Conservation (phyloP, 1,140 invertebrate species). For the Bombus cullumanus region DNA sequence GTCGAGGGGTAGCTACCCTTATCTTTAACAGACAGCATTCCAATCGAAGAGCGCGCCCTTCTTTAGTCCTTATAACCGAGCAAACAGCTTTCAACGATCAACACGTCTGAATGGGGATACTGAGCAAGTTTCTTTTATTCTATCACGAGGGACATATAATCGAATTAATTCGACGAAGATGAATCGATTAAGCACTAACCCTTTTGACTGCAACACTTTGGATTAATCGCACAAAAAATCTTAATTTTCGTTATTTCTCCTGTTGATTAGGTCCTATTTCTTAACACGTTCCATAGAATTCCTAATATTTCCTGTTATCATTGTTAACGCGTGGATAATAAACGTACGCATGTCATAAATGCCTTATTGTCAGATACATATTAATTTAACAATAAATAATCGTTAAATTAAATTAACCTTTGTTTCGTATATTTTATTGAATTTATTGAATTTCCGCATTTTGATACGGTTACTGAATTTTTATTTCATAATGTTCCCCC, state of each 20-base stretch:
- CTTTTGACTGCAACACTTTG: not conserved
- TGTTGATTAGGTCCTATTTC: not conserved
- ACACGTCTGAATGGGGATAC: conserved; percentile 71
- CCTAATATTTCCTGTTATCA: no score
- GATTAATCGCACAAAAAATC: not conserved
- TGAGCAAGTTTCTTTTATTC: conserved; percentile 61
- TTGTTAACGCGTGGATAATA: not conserved
- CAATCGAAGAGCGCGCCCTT: conserved; percentile 63
- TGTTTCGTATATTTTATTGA: no score
- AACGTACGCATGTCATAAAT: not conserved
- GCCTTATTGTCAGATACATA: not conserved
- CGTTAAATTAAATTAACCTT: no score
- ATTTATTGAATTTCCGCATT: no score
- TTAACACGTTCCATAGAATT: not conserved
- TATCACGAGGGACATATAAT: not conserved
- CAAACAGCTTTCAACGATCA: conserved; percentile 47
- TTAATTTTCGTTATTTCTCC: not conserved
- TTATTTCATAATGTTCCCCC: no score
- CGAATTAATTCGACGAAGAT: conserved; percentile 19
- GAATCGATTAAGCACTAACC: not conserved
- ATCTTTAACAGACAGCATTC: conserved; percentile 75
- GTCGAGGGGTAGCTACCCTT: conserved; percentile 70
- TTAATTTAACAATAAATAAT: no score
- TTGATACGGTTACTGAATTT: no score
- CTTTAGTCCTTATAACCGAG: conserved; percentile 46